Percentiles rank a stretch among this genome's conserved stretches.
Evolutionary conservation across 2,797 vertebrate species (phyloP).

Genomic region (Okamejei kenojei): DNA sequence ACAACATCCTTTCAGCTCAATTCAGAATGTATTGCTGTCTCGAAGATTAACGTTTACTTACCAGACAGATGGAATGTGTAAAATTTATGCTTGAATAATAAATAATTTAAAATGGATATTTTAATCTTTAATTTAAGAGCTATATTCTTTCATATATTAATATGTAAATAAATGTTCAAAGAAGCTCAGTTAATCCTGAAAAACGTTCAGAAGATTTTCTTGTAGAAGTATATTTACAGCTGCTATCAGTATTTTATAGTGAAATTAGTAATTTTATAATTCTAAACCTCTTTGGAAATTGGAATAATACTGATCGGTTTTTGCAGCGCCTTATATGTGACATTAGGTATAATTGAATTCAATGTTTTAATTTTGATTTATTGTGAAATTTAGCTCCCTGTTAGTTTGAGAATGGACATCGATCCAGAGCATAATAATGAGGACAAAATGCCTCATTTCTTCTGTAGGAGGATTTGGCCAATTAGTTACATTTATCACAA

Average conservation of each 20-base stretch:
- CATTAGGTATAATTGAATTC: constrained; percentile 23
- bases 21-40: constrained; percentile 46
- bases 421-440: constrained; percentile 4
- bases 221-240: neutral
- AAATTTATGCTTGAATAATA: neutral
- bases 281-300: neutral
- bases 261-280: neutral
- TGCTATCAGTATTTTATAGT: neutral
- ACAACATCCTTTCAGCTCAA: neutral
- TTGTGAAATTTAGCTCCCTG: neutral
- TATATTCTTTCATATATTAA: neutral
- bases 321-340: neutral
- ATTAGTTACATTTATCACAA: constrained; percentile 34
- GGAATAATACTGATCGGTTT: neutral
- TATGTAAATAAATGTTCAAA: constrained; percentile 10
- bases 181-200: neutral
- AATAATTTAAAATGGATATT: constrained; percentile 19
- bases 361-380: constrained; percentile 9
- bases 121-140: neutral
- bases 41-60: neutral
- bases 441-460: neutral
- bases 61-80: neutral
- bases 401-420: neutral
- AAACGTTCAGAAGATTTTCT: neutral
- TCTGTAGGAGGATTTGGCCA: constrained; percentile 5